Base-by-base conservation (phyloP, 2,888 invertebrate species). In the Torymus auratus region DNA sequence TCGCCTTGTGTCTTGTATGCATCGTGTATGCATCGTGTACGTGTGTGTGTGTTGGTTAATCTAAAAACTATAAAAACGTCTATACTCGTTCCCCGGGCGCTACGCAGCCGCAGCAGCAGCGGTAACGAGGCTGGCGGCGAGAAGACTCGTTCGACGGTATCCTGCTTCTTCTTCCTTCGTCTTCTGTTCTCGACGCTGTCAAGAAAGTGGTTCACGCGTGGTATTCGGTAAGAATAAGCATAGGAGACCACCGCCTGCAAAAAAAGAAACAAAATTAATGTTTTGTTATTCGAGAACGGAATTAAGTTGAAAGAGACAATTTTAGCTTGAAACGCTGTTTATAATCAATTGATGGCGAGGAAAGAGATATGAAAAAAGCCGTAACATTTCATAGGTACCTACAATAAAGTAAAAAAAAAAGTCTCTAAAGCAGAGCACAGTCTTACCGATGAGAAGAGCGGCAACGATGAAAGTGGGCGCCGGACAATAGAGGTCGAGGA, bases 381-480 rank as follows among this genome's bases (percentile, higher is more conserved):
- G n/a, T n/a, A n/a, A n/a, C n/a, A 23, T 23, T 23, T 23, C 23
- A 2, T 23, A 23, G 23, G 23, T 23, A 3, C 3, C 28, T 28
- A 28, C 1, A 28, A 28, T 28, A 20, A 20, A 20, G 3, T 28
- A 28, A 28, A 28, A 28, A 28, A 28, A 28, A 28, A 28, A 5
- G 0, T 28, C 4, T 28, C 3, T 28, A 28, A 28, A 58, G 15
- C 1, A 64, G 41, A 41, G 71, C 74, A 41, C 7, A 41, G 7
- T 41, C 85, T 86, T 84, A 92, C 92, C 94, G 86, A 96, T 95
- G 84, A 98, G 93, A 83, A 98, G 93, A 52, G 93, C 94, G 84
- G 97, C 97, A 69, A 98, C 97, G 85, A 97, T 96, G 91, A 98
- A 96, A 84, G 98, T 97, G 73, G 98, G 98, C 83, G 97, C 96